Evolutionary conservation across 2,888 invertebrate genomes (phyloP), one percentile per base, ranked within the genome.

Genomic region (Leucoptera coffeella): DNA sequence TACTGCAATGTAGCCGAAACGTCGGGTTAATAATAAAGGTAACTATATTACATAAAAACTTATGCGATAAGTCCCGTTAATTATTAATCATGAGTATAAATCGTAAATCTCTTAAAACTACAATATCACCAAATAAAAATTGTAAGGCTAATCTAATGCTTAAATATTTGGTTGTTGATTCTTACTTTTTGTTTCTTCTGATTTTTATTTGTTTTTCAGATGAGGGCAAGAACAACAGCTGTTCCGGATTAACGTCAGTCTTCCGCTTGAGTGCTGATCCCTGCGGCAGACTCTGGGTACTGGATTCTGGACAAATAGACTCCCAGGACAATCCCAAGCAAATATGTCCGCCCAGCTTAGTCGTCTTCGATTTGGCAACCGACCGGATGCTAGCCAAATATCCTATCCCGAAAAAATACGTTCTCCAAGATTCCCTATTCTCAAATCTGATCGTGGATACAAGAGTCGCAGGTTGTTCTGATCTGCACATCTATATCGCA

Each of bases 261-360:
- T 88, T 87, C 43, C 73, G 89, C 13, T 64, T 86, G 23, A 76
- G 77, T 38, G 77, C 80, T 0, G 89, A 89, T 47, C 61, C 74
- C 1, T 89, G 89, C 37, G 79, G 81, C 25, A 74, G 86, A 20
- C 59, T 89, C 4, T 89, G 88, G 88, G 75, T 86, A 0, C 57
- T 89, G 30, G 88, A 89, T 50, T 84, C 86, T 0, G 89, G 89
- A 1, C 80, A 83, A 43, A 76, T 82, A 3, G 77, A 87, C 39
- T 74, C 80, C 1, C 74, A 76, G 38, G 59, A 62, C n/a, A 62
- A 62, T 27, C 74, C 84, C 0, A 75, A 75, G 32, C 84, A 82
- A 45, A 51, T 81, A 11, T 85, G 86, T 38, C 80, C 83, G 1
- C 86, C 87, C 0, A 78, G 82, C 37, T 72, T 88, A 25, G 69